Base-by-base conservation (phyloP, 35 echinoderm and acorn worm genomes). In the Holothuria glaberrima region DNA sequence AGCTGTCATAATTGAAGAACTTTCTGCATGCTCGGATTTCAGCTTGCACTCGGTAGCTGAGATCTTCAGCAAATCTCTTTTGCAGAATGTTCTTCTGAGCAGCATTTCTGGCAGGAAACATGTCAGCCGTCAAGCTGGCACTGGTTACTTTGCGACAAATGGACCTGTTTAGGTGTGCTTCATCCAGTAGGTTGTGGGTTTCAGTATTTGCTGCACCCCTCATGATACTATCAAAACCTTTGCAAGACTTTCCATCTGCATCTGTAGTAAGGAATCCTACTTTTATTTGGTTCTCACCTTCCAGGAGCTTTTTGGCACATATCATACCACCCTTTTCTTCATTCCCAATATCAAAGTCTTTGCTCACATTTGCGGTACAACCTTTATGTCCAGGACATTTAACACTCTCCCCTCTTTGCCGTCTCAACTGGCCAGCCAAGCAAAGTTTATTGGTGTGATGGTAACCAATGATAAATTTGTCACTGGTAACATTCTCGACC, bases 211-310 rank as follows among this genome's bases (percentile, higher is more conserved):
- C 63, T 32, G 26, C 27, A 32, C 30, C 12, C 12, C 6, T 24
- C 66, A 86, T 91, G 21, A 64, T 32, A 30, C 19, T 18, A 34
- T 10, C 21, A 29, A 91, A 70, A 16, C 90, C 90, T 5, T 86
- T 58, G 28, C 25, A 26, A 22, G 64, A n/a, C 50, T 76, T 44
- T 6, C 90, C 90, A 86, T 86, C 90, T 12, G 81, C 90, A 60
- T 92, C 82, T 6, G 80, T 86, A 12, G 80, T 92, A 0, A 86
- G 22, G 17, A 26, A 61, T 21, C 60, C 44, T 25, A 92, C 66
- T 12, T 21, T n/a, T 30, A 61, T n/a, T 9, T 35, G 89, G 20
- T 66, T 71, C 36, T 63, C 32, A 5, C 80, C 59, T 24, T 10
- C 22, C 22, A 46, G 21, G 7, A 91, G 61, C 61, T 65, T 65